These are phyloP conservation scores for Orthonyx spaldingii DNA, from an alignment of 2,113 vertebrate genomes.

Conservation along the genomic window DNA sequence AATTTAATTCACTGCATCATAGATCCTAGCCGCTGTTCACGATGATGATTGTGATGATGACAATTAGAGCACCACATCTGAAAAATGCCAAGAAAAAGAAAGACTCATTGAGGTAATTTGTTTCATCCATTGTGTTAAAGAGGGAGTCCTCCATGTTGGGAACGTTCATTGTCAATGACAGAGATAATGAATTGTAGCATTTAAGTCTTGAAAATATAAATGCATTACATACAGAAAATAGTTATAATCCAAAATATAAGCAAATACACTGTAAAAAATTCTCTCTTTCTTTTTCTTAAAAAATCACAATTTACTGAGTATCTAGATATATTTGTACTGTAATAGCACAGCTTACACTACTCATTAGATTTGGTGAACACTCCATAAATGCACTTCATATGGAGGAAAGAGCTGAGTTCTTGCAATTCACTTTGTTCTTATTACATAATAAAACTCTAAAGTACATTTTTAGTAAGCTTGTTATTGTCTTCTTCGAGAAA, in stretches of 20 bases:
- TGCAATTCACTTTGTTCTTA: neutral
- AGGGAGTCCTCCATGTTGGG: fast-evolving
- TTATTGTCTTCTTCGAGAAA: neutral
- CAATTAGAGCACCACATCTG: fast-evolving
- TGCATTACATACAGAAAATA: neutral
- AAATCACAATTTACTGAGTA: neutral
- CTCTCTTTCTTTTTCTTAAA: neutral
- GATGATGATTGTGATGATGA: neutral
- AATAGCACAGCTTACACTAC: neutral
- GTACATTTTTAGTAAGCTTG: neutral
- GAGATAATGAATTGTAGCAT: neutral
- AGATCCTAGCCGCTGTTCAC: neutral
- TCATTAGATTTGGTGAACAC: neutral
- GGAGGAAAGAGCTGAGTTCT: neutral
- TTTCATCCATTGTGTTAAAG: neutral
- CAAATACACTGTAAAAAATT: neutral
- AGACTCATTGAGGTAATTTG: neutral
- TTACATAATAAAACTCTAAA: neutral
- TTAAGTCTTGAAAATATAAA: neutral
- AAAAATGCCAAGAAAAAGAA: neutral
- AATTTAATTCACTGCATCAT: neutral
- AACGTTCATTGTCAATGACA: neutral
- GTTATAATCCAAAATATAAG: neutral
- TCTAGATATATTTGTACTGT: neutral
- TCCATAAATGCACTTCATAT: neutral